Conservation (phyloP, 2,888 invertebrate genomes). For the Liodrosophila aerea region DNA sequence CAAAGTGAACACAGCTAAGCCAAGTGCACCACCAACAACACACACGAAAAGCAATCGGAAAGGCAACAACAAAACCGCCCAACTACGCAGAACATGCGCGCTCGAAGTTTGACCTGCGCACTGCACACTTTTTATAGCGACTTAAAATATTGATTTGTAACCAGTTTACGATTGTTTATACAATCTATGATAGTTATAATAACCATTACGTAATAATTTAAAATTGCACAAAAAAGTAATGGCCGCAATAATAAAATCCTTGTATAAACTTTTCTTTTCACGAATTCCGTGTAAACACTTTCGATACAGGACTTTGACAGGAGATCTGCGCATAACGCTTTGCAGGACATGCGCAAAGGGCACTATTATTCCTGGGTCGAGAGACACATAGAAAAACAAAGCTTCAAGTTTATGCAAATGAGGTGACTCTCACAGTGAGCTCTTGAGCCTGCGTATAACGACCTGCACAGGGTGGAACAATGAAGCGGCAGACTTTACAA, state of each 20-base stretch:
- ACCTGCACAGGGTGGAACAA: constrained; percentile 46
- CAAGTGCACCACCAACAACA: constrained; percentile 62
- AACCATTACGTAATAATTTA: background rate
- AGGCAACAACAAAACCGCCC: constrained; percentile 47
- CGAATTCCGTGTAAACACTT: background rate
- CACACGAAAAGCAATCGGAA: constrained; percentile 11
- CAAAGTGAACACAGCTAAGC: constrained; percentile 56
- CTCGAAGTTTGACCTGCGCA: constrained; percentile 61
- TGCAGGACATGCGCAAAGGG: constrained; percentile 66
- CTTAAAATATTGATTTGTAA: constrained; percentile 7
- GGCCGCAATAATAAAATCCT: too few species aligned
- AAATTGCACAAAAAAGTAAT: too few species aligned
- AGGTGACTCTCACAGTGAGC: constrained; percentile 4
- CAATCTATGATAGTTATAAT: too few species aligned
- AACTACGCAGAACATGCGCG: constrained; percentile 58
- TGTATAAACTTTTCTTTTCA: too few species aligned
- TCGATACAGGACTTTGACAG: constrained; percentile 40
- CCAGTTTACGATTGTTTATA: too few species aligned
- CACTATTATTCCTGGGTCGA: background rate
- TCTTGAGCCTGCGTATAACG: constrained; percentile 48
- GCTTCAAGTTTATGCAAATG: constrained; percentile 8
- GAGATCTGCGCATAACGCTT: constrained; percentile 75
- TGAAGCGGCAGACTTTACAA: constrained; percentile 67
- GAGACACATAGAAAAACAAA: constrained; percentile 11
- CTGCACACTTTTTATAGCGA: constrained; percentile 22